Evolutionary conservation across 2,888 invertebrate species (phyloP), one percentile per base, ranked within the genome.

Genomic region (Epinotia brunnichana): DNA sequence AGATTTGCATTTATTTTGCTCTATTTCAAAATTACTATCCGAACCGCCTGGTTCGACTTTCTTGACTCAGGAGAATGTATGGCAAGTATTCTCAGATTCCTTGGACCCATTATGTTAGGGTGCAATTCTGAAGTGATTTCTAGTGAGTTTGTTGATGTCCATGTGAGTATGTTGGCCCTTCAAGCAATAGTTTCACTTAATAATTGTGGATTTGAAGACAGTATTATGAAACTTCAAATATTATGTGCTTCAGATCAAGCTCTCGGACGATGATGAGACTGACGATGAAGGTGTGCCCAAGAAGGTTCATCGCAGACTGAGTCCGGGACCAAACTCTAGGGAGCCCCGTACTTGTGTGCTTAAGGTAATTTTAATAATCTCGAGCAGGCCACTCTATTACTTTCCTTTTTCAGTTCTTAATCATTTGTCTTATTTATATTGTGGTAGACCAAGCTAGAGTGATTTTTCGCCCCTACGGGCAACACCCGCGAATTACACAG

Each of bases 261-360:
- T 89, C 76, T 92, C 90, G 54, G 93, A 93, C 80, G 91, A 93
- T 78, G 90, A 93, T 83, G 93, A 93, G 67, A 87, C 90, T 13
- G 93, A 92, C 81, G 92, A 92, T 69, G 93, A 93, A 74, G 85
- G 85, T 62, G 75, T 86, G 68, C 76, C 84, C 51, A 92, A 90
- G 83, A 94, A 93, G 80, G 78, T 86, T 76, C 79, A 85, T 66
- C 88, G 89, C 24, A 85, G 85, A 66, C 83, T 86, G 59, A 92
- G 92, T 76, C 92, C 92, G 1, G 89, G 88, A 2, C 88, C 92
- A 13, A 88, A 88, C 80, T 93, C 93, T 21, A 93, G 97, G 48
- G 97, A 97, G 82, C 96, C 96, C 2, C 94, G 97, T 41, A 95
- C 96, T 56, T 97, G 97, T 90, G 97, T 97, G 13, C 93, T 97